Conservation (phyloP, 2,113 vertebrate species). For the Acanthochromis polyacanthus region DNA sequence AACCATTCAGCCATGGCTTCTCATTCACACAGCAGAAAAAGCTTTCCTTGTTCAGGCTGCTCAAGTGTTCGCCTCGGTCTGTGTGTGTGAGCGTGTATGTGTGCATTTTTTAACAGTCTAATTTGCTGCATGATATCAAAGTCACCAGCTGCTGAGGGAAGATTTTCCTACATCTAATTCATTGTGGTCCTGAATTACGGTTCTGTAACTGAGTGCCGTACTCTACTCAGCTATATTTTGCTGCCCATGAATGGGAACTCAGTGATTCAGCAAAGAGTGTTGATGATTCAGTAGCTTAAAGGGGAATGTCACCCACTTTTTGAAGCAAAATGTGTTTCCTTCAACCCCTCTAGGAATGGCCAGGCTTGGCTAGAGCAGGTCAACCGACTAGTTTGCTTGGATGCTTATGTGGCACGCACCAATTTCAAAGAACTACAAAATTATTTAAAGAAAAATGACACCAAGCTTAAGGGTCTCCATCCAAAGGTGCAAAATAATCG, state of each 20-base stretch:
- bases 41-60: constrained; percentile 58
- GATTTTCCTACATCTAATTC: constrained; percentile 47
- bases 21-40: constrained; percentile 71
- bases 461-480: background rate
- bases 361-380: background rate
- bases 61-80: constrained; percentile 42
- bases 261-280: constrained; percentile 55
- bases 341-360: background rate
- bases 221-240: constrained; percentile 49
- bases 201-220: constrained; percentile 27
- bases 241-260: constrained; percentile 49
- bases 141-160: constrained; percentile 49
- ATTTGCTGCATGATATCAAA: constrained; percentile 62
- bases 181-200: constrained; percentile 42
- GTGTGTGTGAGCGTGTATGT: background rate
- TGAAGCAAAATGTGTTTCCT: background rate
- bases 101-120: constrained; percentile 49
- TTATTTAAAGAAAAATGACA: background rate
- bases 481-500: background rate
- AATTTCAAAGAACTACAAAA: background rate
- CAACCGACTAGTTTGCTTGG: constrained; percentile 18
- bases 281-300: constrained; percentile 60
- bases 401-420: background rate
- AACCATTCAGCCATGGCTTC: constrained; percentile 64
- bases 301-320: constrained; percentile 35